A percentile compares a stretch with the other conserved stretches of the same genome.
These are phyloP conservation scores for Sinosuthora webbiana DNA, from an alignment of 2,113 vertebrate species.

Conservation along the genomic window DNA sequence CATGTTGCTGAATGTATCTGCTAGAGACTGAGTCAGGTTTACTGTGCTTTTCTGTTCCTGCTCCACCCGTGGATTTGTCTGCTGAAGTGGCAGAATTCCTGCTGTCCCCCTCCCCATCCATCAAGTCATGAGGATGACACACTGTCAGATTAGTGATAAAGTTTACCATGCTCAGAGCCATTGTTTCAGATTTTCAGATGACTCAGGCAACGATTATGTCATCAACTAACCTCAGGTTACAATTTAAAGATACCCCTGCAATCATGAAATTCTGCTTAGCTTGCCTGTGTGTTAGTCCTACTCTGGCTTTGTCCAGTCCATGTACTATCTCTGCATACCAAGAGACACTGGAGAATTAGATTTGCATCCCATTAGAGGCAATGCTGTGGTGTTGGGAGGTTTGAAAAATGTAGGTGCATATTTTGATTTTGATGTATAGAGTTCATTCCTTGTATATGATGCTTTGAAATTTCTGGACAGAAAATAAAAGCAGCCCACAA, in stretches of 20 bases:
- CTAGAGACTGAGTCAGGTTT: constrained; percentile 11
- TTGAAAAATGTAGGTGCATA: neutral
- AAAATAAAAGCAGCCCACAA: neutral
- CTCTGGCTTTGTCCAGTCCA: neutral
- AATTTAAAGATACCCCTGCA: neutral
- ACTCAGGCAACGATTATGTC: neutral
- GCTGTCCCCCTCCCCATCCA: neutral
- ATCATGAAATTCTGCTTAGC: neutral
- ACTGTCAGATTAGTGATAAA: neutral
- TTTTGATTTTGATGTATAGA: neutral
- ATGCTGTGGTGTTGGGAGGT: neutral
- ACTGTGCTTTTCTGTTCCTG: neutral
- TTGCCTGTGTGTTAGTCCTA: neutral
- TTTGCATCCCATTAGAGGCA: neutral
- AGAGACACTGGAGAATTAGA: neutral
- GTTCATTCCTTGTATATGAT: neutral
- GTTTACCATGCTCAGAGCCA: neutral
- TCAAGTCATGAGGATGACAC: neutral
- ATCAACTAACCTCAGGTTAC: neutral
- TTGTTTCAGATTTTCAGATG: neutral
- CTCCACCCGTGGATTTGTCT: neutral
- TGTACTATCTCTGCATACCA: neutral
- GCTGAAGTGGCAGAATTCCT: constrained; percentile 34
- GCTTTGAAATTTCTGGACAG: neutral
- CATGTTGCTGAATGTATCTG: neutral